Base-by-base conservation (phyloP, 2,113 vertebrate species). In the Stercorarius parasiticus region DNA sequence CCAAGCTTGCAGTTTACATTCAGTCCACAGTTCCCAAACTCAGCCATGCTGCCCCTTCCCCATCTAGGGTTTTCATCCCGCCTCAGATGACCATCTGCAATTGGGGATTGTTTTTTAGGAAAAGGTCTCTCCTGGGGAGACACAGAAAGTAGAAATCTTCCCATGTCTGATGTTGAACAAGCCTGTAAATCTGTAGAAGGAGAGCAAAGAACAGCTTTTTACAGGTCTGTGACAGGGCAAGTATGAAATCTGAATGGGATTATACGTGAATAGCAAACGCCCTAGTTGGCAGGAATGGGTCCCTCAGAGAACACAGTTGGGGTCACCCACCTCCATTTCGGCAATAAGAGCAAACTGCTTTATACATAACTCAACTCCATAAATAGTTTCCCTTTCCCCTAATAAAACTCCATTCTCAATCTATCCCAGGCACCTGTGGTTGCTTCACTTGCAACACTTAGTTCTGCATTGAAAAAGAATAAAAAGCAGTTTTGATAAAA, bases 131-230 rank as follows among this genome's bases (percentile, higher is more conserved):
- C 11, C 40, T 45, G 30, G 12, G 70, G 8, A 73, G 12, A 11
- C 38, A 23, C 34, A 86, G 30, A 45, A 77, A 62, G 15, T 4
- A 66, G 22, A 66, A 66, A 38, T 45, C 15, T 71, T 81, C 67
- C 21, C 34, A 32, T 1, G 2, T 32, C 43, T 2, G 5, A n/a
- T 5, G 19, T 0, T 36, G 55, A 71, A 53, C 9, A 69, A 80
- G 15, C 49, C 11, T 34, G 6, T 19, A 27, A 83, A 53, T 45
- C 26, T 66, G 21, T 11, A 83, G n/a, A 95, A 55, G 19, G 5
- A 4, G 5, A 90, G 7, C 13, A 49, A 69, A 79, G 18, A 82
- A 69, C 1, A 1, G 9, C 5, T 17, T 72, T 77, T 90, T 49
- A 73, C 10, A 42, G 17, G 6, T 49, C 32, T 4, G 2, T 18